These are phyloP conservation scores for Hydraecia micacea DNA, from an alignment of 2,888 invertebrate genomes.

Conservation along the genomic window DNA sequence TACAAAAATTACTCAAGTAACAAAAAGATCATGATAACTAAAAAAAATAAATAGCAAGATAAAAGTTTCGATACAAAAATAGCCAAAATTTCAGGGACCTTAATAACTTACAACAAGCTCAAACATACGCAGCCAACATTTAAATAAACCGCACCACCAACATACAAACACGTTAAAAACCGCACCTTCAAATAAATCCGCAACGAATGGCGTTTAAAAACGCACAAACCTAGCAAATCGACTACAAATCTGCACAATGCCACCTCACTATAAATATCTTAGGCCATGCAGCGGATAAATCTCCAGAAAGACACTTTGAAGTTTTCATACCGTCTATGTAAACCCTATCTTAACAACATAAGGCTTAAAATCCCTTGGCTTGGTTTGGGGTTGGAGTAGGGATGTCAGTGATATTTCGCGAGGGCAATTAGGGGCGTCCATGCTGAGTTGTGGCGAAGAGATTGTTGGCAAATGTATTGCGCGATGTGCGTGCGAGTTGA, in stretches of 20 bases:
- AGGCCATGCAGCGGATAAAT: conserved; percentile 76
- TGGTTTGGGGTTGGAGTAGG: conserved; percentile 37
- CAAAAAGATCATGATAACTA: background rate
- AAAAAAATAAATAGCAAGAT: no score
- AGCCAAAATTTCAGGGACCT: background rate
- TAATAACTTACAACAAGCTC: background rate
- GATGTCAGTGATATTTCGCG: conserved; percentile 79
- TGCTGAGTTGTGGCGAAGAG: conserved; percentile 77
- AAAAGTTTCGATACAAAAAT: background rate
- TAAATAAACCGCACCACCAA: conserved; percentile 13
- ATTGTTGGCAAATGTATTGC: conserved; percentile 71
- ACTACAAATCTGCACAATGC: conserved; percentile 81
- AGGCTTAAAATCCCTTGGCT: conserved; percentile 30
- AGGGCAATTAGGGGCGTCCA: conserved; percentile 79
- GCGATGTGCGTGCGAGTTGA: conserved; percentile 31
- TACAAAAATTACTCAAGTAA: background rate
- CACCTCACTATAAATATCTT: conserved; percentile 80
- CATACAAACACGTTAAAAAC: conserved; percentile 25
- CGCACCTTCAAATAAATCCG: conserved; percentile 53
- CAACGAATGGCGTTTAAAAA: conserved; percentile 54
- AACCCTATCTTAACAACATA: background rate
- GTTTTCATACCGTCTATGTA: conserved; percentile 28
- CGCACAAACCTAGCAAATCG: conserved; percentile 73
- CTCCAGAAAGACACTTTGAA: conserved; percentile 66
- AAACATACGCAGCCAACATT: background rate